Evolutionary conservation across 2,888 invertebrate species (phyloP).

Genomic region (Gortyna flavago): DNA sequence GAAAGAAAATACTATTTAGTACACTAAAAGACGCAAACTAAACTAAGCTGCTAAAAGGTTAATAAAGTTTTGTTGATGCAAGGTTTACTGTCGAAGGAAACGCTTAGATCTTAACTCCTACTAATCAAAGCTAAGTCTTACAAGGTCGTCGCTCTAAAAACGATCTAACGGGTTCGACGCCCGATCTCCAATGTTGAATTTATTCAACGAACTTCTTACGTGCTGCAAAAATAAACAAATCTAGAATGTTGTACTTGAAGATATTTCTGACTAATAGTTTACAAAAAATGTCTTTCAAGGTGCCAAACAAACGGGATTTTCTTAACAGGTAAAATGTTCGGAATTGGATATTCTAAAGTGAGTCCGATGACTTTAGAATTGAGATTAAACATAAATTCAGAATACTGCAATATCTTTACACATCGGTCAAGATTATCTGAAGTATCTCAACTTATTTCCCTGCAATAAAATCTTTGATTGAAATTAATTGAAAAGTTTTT

Average conservation of each 20-base stretch:
- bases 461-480: neutral
- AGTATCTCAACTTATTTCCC: neutral
- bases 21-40: neutral
- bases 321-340: neutral
- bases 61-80: conserved; percentile 1
- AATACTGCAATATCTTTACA: neutral
- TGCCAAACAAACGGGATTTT: conserved; percentile 22
- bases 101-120: conserved; percentile 52
- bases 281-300: conserved; percentile 25
- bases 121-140: conserved; percentile 65
- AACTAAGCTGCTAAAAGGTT: neutral
- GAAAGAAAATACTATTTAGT: neutral
- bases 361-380: neutral
- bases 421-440: conserved; percentile 2
- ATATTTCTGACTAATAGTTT: conserved; percentile 25
- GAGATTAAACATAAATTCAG: neutral
- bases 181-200: conserved; percentile 75
- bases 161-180: conserved; percentile 86
- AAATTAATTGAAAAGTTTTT: neutral
- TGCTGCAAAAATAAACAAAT: conserved; percentile 63
- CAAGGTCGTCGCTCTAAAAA: conserved; percentile 88
- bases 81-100: conserved; percentile 23
- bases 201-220: conserved; percentile 64
- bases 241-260: conserved; percentile 40
- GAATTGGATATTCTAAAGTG: neutral